Base-by-base conservation (phyloP, 2,797 vertebrate species). In the Delichon dasypus region DNA sequence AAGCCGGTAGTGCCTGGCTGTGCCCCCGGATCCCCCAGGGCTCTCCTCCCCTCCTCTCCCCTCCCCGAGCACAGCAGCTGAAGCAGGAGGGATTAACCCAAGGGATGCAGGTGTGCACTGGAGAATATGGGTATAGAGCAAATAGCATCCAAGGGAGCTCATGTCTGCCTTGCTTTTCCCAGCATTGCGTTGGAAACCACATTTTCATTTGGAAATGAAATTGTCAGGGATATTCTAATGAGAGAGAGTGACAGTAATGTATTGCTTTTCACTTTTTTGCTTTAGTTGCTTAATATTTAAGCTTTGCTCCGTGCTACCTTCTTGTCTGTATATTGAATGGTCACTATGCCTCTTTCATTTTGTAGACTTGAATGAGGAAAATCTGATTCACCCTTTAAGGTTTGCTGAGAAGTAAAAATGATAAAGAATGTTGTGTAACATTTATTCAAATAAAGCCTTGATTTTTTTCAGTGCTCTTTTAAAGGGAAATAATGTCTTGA, bases 221-320 rank as follows among this genome's bases (percentile, higher is more conserved):
- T 94, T 97, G 97, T 97, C 97, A 97, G 97, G 97, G 97, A 96
- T 97, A 97, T 97, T 98, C 97, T 97, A 97, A 97, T 96, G 93
- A 92, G 94, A 96, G 97, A 97, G 81, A 97, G 87, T 96, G 97
- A 96, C 93, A 91, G 93, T 97, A 97, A 96, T 97, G 94, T 97
- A 97, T 97, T 98, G 97, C 95, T 97, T 97, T 97, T 97, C 96
- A 97, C 97, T 96, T 97, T 96, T 97, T 96, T 97, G 98, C 98
- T 98, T 98, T 97, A 97, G 98, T 98, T 98, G 98, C 98, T 98
- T 98, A 98, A 98, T 98, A 98, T 98, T 98, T 98, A 98, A 98
- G 98, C 98, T 98, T 97, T 97, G 97, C 97, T 97, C 97, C 96
- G 65, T 97, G 97, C 96, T 97, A 96, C 97, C 96, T 97, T 97